A percentile compares a stretch with the other conserved stretches of the same genome.
These are phyloP conservation scores for Graphium colonna DNA, from an alignment of 2,888 invertebrate species.

Conservation along the genomic window DNA sequence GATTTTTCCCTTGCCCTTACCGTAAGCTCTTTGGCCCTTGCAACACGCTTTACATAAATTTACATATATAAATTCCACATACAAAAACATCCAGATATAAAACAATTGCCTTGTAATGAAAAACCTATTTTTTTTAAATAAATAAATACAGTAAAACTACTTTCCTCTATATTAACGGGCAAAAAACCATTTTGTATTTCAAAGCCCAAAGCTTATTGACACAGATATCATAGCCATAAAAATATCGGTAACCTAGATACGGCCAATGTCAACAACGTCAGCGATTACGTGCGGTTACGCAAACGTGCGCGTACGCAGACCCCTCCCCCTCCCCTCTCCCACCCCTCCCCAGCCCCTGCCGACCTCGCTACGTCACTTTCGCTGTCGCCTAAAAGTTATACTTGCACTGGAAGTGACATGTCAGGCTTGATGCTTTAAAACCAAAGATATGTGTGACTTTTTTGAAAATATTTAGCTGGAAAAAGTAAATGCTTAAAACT, in stretches of 20 bases:
- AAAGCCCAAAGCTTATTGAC: not conserved
- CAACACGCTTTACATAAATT: no score
- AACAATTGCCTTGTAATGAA: no score
- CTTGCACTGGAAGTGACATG: conserved; percentile 20
- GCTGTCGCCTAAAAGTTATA: conserved; percentile 26
- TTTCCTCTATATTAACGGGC: no score
- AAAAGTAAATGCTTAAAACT: not conserved
- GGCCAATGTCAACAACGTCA: conserved; percentile 47
- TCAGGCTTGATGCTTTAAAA: no score
- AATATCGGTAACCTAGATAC: conserved; percentile 35
- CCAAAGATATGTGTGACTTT: no score
- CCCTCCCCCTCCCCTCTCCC: conserved; percentile 24
- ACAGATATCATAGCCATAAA: conserved; percentile 1
- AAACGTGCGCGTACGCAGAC: conserved; percentile 45
- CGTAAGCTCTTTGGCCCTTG: no score
- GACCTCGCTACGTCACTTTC: conserved; percentile 49
- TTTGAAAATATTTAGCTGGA: no score
- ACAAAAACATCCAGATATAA: no score
- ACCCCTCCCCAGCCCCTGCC: conserved; percentile 23
- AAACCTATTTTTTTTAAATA: no score
- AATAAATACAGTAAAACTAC: no score
- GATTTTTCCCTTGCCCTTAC: no score
- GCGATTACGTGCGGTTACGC: conserved; percentile 43
- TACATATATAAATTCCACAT: no score
- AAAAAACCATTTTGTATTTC: conserved; percentile 12